phyloP scores from a whole-genome alignment of 2,113 vertebrate species.

The Onychostoma macrolepis region DNA sequence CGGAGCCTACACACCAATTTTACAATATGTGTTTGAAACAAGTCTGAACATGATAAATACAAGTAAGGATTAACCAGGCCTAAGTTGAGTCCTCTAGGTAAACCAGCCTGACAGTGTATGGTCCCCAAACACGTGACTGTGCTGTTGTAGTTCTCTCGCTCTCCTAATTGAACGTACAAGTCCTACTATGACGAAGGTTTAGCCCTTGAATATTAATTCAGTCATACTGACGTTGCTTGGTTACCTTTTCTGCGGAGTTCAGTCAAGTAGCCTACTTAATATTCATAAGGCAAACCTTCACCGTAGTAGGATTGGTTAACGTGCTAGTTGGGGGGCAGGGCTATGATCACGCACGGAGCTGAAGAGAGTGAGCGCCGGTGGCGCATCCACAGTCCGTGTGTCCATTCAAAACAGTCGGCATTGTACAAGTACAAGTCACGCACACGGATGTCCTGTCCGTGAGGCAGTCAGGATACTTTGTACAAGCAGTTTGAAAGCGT shows the following conservation, averaged over 20 bases:
- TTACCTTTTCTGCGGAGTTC: background rate
- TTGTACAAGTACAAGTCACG: background rate
- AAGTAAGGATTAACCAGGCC: background rate
- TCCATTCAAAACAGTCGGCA: background rate
- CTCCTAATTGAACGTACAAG: background rate
- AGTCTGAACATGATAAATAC: background rate
- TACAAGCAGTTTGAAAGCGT: background rate
- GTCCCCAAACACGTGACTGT: background rate
- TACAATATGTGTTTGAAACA: background rate
- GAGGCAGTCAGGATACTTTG: background rate
- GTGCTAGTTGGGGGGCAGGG: background rate
- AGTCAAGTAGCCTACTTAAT: background rate
- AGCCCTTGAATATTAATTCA: background rate
- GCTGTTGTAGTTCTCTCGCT: background rate
- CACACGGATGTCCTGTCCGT: background rate
- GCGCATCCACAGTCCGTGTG: background rate
- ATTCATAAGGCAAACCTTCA: background rate
- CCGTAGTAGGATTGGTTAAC: conserved; percentile 20
- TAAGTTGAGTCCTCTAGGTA: background rate
- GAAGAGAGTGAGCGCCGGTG: conserved; percentile 12
- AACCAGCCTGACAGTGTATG: background rate
- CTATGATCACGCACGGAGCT: conserved; percentile 14
- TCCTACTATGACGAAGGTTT: background rate
- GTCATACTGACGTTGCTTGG: background rate
- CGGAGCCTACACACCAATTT: background rate